Evolutionary conservation across 2,113 vertebrate genomes (phyloP).

Genomic region (Archocentrus centrarchus): DNA sequence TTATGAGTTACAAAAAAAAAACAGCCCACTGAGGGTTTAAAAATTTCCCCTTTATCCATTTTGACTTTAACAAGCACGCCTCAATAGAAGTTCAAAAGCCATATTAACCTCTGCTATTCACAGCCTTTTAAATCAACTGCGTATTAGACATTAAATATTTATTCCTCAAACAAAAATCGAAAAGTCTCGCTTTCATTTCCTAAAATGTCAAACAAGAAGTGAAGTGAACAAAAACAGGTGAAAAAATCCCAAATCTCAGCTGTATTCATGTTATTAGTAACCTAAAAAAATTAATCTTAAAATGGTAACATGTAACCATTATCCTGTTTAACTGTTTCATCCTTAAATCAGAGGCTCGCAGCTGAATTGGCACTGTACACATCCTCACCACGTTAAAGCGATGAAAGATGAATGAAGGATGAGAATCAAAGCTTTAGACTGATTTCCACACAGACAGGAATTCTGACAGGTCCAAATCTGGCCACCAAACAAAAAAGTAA

Average conservation of each 20-base stretch:
- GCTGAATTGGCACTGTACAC: too few relatives aligned
- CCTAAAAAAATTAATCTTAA: background rate
- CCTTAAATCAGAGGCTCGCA: background rate
- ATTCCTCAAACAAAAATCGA: background rate
- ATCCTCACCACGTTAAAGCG: background rate
- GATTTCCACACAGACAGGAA: background rate
- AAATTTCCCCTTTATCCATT: background rate
- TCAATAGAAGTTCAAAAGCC: constrained; percentile 4
- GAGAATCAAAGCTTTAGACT: background rate
- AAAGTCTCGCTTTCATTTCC: background rate
- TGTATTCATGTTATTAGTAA: background rate
- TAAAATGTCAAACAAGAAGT: background rate
- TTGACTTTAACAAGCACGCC: constrained; percentile 17
- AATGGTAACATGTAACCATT: background rate
- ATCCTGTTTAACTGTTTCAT: background rate
- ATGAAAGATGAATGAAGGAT: too few relatives aligned
- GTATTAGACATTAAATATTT: background rate
- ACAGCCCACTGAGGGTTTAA: background rate
- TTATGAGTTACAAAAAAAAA: background rate
- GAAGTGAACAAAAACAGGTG: background rate
- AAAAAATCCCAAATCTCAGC: background rate
- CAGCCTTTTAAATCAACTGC: background rate
- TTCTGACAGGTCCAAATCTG: background rate
- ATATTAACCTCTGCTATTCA: constrained; percentile 5
- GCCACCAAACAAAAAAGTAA: background rate